Base-by-base conservation (phyloP, 2,888 invertebrate species). In the Tenodera sinensis region DNA sequence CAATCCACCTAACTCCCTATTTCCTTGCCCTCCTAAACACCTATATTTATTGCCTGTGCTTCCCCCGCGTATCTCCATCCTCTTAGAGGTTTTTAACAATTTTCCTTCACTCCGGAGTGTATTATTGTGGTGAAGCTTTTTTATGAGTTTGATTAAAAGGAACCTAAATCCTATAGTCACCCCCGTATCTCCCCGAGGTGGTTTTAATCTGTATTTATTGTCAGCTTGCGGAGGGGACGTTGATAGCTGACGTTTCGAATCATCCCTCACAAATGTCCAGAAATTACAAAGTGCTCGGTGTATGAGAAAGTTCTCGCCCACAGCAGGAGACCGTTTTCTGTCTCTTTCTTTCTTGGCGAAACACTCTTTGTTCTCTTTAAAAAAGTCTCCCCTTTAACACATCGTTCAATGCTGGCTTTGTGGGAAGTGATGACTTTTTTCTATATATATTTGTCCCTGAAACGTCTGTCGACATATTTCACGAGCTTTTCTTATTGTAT, bases 201-300 rank as follows among this genome's bases (percentile, higher is more conserved):
- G 34, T 83, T 87, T 86, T 54, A 87, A 87, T 87, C 34, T 87
- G 30, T 87, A 87, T 87, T 87, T 87, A 87, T 87, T 87, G 87
- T 83, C 81, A 28, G 28, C 20, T 81, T 28, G 54, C 54, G 54
- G 25, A 25, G 54, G 54, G 54, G 54, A 71, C 15, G 54, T 25
- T 71, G 54, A 71, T 71, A 71, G 54, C 25, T 25, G 54, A 71
- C 54, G 54, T 71, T 71, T 71, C 54, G 54, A 71, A 71, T 71
- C 54, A 71, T 71, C 54, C 54, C 54, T 71, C 54, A 71, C 54
- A 71, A 71, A 71, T 71, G 54, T 71, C 54, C 54, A 71, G 54
- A 71, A 71, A 71, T 71, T 71, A 71, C 54, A 71, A 71, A 71
- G 54, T 71, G 25, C 42, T 42, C 54, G 54, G 54, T 20, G 1